These are phyloP conservation scores for Smutsia gigantea DNA, from an alignment of 2,797 vertebrate genomes.

Conservation along the genomic window DNA sequence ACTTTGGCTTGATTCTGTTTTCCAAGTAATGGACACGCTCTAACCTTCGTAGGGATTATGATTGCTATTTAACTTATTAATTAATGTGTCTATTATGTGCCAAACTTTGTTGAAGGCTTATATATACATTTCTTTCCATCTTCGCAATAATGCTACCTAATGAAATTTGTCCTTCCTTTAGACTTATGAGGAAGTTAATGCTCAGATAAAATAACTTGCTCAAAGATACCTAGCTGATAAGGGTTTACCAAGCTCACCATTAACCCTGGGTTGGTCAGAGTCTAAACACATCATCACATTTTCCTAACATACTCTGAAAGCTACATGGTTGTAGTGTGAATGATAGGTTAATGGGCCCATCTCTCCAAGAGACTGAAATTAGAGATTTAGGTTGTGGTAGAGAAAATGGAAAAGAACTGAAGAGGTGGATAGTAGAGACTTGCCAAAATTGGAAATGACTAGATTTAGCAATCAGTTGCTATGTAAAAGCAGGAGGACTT, in stretches of 20 bases:
- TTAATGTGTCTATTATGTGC: not conserved
- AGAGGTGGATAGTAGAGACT: not conserved
- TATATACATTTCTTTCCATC: not conserved
- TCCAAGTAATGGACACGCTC: not conserved
- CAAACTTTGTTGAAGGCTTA: not conserved
- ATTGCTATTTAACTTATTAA: not conserved
- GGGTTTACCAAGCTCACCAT: not conserved
- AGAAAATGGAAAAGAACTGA: not conserved
- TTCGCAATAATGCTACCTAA: not conserved
- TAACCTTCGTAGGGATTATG: not conserved
- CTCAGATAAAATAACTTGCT: not conserved
- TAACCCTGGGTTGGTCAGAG: not conserved
- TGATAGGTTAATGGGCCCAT: not conserved
- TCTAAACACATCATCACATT: not conserved
- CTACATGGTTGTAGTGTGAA: not conserved
- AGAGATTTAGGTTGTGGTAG: not conserved
- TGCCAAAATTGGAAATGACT: not conserved
- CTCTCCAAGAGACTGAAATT: not conserved
- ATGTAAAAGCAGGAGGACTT: not conserved
- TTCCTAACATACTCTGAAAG: not conserved
- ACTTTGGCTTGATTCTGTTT: not conserved
- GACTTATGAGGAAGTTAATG: not conserved
- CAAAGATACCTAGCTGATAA: not conserved
- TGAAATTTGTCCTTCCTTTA: not conserved
- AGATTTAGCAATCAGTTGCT: not conserved